phyloP scores from a whole-genome alignment of 2,113 vertebrate genomes.

The Chitala chitala region DNA sequence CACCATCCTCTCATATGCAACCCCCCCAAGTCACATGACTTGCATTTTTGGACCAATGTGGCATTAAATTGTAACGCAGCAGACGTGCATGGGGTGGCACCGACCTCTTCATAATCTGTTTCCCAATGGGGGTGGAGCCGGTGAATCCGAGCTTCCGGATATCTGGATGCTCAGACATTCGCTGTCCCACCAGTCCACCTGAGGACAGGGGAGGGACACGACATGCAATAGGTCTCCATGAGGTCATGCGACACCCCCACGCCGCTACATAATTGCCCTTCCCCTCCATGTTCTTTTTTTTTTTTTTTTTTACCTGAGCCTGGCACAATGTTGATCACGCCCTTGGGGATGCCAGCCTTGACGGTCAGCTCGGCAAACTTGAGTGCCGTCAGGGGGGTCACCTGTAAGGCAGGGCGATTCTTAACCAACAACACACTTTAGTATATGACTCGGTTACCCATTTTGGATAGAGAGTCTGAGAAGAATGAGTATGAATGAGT shows the following conservation, averaged over 20 bases:
- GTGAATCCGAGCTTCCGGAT: conserved; percentile 77
- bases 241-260: neutral
- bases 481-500: too few relatives aligned
- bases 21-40: too few relatives aligned
- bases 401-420: conserved; percentile 47
- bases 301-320: conserved; percentile 80
- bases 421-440: neutral
- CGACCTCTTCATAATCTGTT: conserved; percentile 78
- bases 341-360: conserved; percentile 71
- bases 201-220: neutral
- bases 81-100: neutral
- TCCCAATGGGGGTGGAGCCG: conserved; percentile 71
- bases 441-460: too few relatives aligned
- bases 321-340: conserved; percentile 73
- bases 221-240: neutral
- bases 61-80: too few relatives aligned
- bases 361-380: conserved; percentile 75
- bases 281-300: too few relatives aligned
- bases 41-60: too few relatives aligned
- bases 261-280: neutral
- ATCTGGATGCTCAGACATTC: conserved; percentile 69
- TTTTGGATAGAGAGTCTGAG: too few relatives aligned
- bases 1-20: too few relatives aligned
- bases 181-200: conserved; percentile 65
- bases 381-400: conserved; percentile 73